Conservation (phyloP, 2,797 vertebrate species). For the Rousettus madagascariensis region DNA sequence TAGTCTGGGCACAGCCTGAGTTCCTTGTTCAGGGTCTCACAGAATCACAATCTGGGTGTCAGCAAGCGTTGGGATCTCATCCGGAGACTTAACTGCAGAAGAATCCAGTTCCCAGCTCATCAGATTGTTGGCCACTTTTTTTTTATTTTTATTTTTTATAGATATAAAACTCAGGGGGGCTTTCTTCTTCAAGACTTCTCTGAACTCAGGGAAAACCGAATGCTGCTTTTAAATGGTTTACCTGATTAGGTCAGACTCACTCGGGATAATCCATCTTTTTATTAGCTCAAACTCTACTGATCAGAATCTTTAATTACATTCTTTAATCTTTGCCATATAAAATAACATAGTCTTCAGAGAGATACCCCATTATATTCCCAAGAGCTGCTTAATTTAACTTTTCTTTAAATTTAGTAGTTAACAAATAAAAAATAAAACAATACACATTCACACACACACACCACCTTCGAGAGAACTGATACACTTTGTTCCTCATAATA, state of each 20-base stretch:
- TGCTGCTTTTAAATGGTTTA: neutral
- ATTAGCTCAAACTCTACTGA: neutral
- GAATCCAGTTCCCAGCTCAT: neutral
- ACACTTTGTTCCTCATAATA: neutral
- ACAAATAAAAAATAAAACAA: neutral
- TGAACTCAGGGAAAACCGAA: neutral
- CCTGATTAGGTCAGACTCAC: neutral
- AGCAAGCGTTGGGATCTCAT: neutral
- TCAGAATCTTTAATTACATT: neutral
- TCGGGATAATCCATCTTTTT: neutral
- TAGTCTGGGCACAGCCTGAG: neutral
- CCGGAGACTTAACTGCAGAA: too few species aligned
- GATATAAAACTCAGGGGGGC: neutral
- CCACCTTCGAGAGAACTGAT: neutral
- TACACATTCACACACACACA: neutral
- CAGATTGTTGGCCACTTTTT: neutral
- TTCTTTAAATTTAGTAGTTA: neutral
- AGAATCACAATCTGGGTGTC: neutral
- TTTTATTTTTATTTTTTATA: neutral
- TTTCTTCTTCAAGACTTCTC: neutral
- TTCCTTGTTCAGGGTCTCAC: neutral
- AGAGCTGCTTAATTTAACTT: neutral
- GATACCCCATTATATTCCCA: neutral
- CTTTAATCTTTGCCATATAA: neutral
- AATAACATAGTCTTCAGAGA: neutral